Base-by-base conservation (phyloP, 2,113 vertebrate species). In the Paraplagusia blochii region DNA sequence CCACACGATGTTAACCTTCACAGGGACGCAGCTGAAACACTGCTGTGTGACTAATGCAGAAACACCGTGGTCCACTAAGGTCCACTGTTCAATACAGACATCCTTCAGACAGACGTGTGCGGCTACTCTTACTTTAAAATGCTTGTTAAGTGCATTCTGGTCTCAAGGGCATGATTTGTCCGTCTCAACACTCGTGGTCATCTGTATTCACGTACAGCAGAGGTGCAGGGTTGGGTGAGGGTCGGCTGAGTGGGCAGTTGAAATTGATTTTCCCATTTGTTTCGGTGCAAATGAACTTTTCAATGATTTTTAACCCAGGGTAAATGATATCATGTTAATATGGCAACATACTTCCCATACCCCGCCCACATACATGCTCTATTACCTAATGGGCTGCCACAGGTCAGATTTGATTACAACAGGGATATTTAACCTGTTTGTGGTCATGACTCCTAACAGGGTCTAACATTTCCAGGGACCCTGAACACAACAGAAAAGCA, bases 181-280 rank as follows among this genome's bases (percentile, higher is more conserved):
- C 52, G 62, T 48, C 16, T 60, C 47, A 60, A 51, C 42, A 56
- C 67, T 80, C 72, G 79, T 63, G 81, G 72, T 46, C 65, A 54
- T 80, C 62, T 72, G 61, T 70, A 63, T 74, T 61, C 64, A 83
- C 55, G 72, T 77, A 76, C 43, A 13, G 38, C 11, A 12, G 36
- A 11, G 36, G 36, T 39, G 36, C 5, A 11, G 36, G 36, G 11
- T 11, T 10, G 9, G 61, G 14, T 43, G 19, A 18, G 10, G 33
- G 13, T 83, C 74, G 72, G 72, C 80, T 61, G 69, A 73, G 74
- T 72, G 56, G 69, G 76, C 77, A 75, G 72, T 53, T 58, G 52
- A 70, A 68, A 82, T 81, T 64, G 74, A 82, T 76, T 83, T 84
- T 68, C 65, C 58, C 68, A 54, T 72, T 66, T 18, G 43, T 68